Evolutionary conservation across 2,888 invertebrate genomes (phyloP).

Genomic region (Vesta saturnalis): DNA sequence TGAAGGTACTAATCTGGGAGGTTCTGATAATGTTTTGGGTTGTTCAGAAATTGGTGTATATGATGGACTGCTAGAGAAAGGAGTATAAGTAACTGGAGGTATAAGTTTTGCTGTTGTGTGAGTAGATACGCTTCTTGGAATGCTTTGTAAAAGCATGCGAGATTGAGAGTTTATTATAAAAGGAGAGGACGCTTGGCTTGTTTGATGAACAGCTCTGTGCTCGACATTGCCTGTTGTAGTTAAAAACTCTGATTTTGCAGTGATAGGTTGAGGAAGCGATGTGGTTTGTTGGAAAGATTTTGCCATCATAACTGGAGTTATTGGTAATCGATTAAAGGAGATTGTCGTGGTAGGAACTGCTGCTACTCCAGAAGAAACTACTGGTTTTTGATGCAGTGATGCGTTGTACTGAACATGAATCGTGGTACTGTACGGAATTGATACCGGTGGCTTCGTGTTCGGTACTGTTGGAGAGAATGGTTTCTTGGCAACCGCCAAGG

Average conservation of each 20-base stretch:
- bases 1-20: conserved; percentile 1
- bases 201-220: conserved; percentile 61
- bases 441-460: conserved; percentile 21
- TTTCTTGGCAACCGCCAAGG: neutral
- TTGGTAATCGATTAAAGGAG: conserved; percentile 67
- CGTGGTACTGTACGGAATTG: conserved; percentile 41
- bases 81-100: conserved; percentile 17
- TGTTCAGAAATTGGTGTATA: neutral
- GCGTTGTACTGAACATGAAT: conserved; percentile 40
- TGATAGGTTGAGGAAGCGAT: conserved; percentile 58
- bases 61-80: conserved; percentile 1
- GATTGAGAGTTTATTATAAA: conserved; percentile 47
- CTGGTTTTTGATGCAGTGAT: conserved; percentile 23
- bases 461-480: neutral
- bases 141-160: conserved; percentile 50
- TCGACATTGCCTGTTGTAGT: conserved; percentile 50
- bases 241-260: conserved; percentile 47
- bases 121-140: conserved; percentile 25
- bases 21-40: neutral
- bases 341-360: conserved; percentile 48
- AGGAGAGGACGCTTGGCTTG: conserved; percentile 40
- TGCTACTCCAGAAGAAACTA: conserved; percentile 31
- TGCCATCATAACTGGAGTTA: conserved; percentile 68
- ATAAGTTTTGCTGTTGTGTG: conserved; percentile 20
- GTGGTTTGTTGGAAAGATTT: conserved; percentile 67